Base-by-base conservation (phyloP, 2,113 vertebrate species). In the Actenoides lindsayi region DNA sequence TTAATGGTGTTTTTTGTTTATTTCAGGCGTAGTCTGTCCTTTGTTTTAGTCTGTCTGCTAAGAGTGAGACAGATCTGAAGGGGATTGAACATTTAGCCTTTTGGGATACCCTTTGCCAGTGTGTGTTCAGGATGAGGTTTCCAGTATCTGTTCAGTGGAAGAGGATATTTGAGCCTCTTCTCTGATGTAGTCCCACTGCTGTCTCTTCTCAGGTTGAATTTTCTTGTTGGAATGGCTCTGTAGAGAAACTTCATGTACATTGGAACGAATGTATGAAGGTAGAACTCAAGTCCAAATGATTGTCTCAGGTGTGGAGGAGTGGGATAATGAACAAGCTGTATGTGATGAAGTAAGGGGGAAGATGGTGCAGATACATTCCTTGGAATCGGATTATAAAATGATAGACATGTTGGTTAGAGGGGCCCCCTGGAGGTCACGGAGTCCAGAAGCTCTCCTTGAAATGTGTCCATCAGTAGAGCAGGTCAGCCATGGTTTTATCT, bases 221-320 rank as follows among this genome's bases (percentile, higher is more conserved):
- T 18, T 62, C 33, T 46, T 48, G 3, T 51, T 54, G 33, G 16
- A 50, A 13, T 6, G 16, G 48, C 35, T 68, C 33, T 73, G 6
- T 46, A 53, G 59, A n/a, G 76, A 64, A 62, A 46, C 16, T 16
- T 44, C 3, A 4, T n/a, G 31, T 42, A 11, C 0, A 0, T 9
- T 31, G 35, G n/a, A 60, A 50, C 25, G 30, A 37, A 20, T 31
- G 2, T 62, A 13, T 60, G 39, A 35, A 68, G 16, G 24, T 27
- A 67, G 60, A 31, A 39, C 11, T 41, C 33, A n/a, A 9, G 6
- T 50, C 62, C 48, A n/a, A 60, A 12, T 33, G 13, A 14, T 9
- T 56, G 9, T 7, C 23, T 27, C 16, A 28, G 17, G 9, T 30
- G 39, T 60, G 31, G 31, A 79, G 41, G 18, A 50, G 41, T 8